Evolutionary conservation across 2,888 invertebrate genomes (phyloP).

Genomic region (Brachyptera putata): DNA sequence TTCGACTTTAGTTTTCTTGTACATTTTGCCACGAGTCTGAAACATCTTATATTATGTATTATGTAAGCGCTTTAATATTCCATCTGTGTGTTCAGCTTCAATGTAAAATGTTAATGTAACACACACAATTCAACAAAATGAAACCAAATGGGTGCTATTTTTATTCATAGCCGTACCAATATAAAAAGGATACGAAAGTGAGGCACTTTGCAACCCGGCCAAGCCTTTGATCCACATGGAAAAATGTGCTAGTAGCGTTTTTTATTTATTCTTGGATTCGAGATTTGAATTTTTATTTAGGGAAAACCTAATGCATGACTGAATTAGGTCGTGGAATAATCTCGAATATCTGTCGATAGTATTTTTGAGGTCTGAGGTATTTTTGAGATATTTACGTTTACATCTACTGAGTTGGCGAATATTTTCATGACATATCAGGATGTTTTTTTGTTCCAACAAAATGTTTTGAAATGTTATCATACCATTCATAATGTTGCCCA

Average conservation of each 20-base stretch:
- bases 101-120: conserved; percentile 15
- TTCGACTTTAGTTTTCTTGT: neutral
- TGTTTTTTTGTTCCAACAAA: too few relatives aligned
- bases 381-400: neutral
- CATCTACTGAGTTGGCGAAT: neutral
- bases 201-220: neutral
- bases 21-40: neutral
- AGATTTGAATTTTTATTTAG: conserved; percentile 11
- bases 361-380: neutral
- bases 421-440: too few relatives aligned
- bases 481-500: too few relatives aligned
- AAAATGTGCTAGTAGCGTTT: conserved; percentile 4
- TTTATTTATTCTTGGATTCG: too few relatives aligned
- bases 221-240: conserved; percentile 1
- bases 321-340: conserved; percentile 3
- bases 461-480: too few relatives aligned
- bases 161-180: conserved; percentile 18
- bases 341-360: neutral
- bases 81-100: neutral
- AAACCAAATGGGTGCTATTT: conserved; percentile 6
- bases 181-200: conserved; percentile 7
- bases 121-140: conserved; percentile 1
- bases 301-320: conserved; percentile 6
- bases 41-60: too few relatives aligned
- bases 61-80: conserved; percentile 14